Evolutionary conservation across 2,797 vertebrate species (phyloP).

Genomic region (Pogonophryne albipinna): DNA sequence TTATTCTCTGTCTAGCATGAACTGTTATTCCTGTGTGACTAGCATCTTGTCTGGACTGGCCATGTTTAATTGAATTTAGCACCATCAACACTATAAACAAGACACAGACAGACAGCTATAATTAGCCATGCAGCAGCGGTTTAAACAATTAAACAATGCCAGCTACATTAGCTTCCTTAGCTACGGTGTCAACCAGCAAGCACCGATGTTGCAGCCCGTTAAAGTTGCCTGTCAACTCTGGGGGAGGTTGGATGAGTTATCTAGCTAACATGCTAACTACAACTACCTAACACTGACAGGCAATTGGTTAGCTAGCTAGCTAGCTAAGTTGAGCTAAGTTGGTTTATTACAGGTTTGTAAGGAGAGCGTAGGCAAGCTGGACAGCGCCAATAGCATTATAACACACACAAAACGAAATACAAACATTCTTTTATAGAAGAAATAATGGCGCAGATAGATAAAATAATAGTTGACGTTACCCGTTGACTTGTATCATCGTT

Average conservation of each 20-base stretch:
- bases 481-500: conserved; percentile 59
- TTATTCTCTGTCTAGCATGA: neutral
- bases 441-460: neutral
- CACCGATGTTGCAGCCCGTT: neutral
- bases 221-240: conserved; percentile 44
- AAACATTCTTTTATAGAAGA: neutral
- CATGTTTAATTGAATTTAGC: neutral
- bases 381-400: neutral
- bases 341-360: conserved; percentile 54
- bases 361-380: conserved; percentile 13
- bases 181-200: neutral
- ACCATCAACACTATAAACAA: neutral
- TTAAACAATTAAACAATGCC: neutral
- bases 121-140: conserved; percentile 7
- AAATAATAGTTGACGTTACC: conserved; percentile 63
- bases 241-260: neutral
- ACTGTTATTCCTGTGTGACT: conserved; percentile 1
- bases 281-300: conserved; percentile 4
- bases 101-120: neutral
- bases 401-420: neutral
- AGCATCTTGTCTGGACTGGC: neutral
- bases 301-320: conserved; percentile 37
- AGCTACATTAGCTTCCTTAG: conserved; percentile 33
- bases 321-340: conserved; percentile 63
- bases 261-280: conserved; percentile 26